Conservation (phyloP, 2,888 invertebrate genomes). For the Drosophila suboccidentalis region DNA sequence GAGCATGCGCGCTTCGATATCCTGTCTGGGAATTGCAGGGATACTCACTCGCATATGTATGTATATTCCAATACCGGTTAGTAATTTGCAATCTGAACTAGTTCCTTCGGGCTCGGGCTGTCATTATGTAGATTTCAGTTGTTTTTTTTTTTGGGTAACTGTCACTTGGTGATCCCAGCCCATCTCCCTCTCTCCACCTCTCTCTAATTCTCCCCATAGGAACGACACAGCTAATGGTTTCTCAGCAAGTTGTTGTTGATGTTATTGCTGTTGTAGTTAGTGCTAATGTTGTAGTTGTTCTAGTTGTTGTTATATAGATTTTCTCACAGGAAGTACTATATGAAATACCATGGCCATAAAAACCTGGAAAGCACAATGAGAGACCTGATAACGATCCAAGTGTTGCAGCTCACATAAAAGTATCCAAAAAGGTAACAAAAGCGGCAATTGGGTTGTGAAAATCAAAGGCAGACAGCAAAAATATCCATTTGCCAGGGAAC, state of each 20-base stretch:
- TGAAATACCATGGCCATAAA: slow-evolving; percentile 57
- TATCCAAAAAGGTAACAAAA: slow-evolving; percentile 69
- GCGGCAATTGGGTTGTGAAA: slow-evolving; percentile 72
- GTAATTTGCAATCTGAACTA: slow-evolving; percentile 77
- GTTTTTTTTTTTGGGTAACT: slow-evolving; percentile 27
- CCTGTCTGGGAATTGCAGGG: slow-evolving; percentile 75
- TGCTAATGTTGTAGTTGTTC: slow-evolving; percentile 32
- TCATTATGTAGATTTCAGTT: slow-evolving; percentile 72
- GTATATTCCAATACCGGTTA: slow-evolving; percentile 68
- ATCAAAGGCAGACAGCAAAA: slow-evolving; percentile 53
- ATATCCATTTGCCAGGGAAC: slow-evolving; percentile 66
- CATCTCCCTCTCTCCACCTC: not conserved
- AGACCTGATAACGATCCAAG: slow-evolving; percentile 71
- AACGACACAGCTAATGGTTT: slow-evolving; percentile 13
- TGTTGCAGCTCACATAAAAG: slow-evolving; percentile 33
- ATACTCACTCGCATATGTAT: not conserved
- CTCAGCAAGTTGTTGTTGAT: slow-evolving; percentile 24
- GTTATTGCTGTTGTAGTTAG: slow-evolving; percentile 38
- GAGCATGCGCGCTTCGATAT: slow-evolving; percentile 48
- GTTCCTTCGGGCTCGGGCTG: slow-evolving; percentile 49
- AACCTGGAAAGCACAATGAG: slow-evolving; percentile 73
- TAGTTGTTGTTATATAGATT: slow-evolving; percentile 51
- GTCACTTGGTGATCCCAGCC: slow-evolving; percentile 37
- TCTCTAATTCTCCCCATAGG: not conserved
- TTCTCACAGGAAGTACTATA: slow-evolving; percentile 71